Evolutionary conservation across 1,140 invertebrate genomes (phyloP), one percentile per base, ranked within the genome.

Genomic region (Lerema accius): DNA sequence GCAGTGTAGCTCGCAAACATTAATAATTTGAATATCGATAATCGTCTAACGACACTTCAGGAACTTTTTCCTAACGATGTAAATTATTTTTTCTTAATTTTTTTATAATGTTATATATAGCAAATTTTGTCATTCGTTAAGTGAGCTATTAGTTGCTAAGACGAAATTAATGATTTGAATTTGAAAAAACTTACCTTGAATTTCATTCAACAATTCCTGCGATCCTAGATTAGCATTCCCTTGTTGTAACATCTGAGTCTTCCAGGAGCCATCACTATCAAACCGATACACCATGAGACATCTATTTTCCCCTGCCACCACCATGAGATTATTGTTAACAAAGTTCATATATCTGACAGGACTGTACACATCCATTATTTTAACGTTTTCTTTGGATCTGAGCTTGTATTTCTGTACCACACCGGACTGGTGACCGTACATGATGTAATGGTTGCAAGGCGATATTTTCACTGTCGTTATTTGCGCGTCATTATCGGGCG

Each of bases 381-480:
- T 71, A 1, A 65, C 63, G 4, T 61, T 71, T n/a, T 82, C 82
- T 46, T 89, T 90, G 3, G 76, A 73, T 1, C 80, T 70, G 0
- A 89, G 60, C 0, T 74, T 71, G 60, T 75, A 86, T 56, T 77
- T 83, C 15, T 76, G 80, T 0, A 90, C 82, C 0, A 69, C 64
- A 4, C 87, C 87, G 0, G 79, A 80, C 0, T 69, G 66, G 0
- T 87, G 67, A 0, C 87, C 87, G 59, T 82, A 90, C 19, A 88
- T 66, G 0, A 90, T 69, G 61, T 88, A 82, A 35, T 85, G 87
- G 63, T 90, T 90, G 74, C 87, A 90, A 0, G 87, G 87, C 0
- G 84, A 84, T 73, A 90, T 86, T 23, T 80, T 84, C 0, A 90
- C 65, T 3, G 71, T 65, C 3, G 80, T 86, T 16, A 90, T 79